These are phyloP conservation scores for Anastrepha obliqua DNA, from an alignment of 1,140 invertebrate genomes.

Conservation along the genomic window DNA sequence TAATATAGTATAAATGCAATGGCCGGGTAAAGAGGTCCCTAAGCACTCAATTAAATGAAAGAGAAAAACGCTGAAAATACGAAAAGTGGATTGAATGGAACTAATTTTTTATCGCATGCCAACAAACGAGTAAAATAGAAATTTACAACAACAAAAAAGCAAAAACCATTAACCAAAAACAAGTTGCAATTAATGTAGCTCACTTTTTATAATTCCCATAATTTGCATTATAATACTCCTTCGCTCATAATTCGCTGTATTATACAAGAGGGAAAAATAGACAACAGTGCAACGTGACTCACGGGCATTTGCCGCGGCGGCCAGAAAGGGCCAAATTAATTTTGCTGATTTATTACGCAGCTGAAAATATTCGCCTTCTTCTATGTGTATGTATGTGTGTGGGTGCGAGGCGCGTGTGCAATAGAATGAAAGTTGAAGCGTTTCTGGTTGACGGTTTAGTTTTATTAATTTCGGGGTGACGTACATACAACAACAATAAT, in stretches of 20 bases:
- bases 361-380: not conserved
- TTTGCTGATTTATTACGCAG: not conserved
- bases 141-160: not conserved
- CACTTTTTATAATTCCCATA: constrained; percentile 24
- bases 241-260: not conserved
- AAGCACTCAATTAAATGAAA: constrained; percentile 36
- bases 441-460: not conserved
- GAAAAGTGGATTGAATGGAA: constrained; percentile 6
- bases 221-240: not conserved
- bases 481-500: not conserved
- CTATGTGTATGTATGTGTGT: too few relatives aligned
- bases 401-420: not conserved
- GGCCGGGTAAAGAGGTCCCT: not conserved
- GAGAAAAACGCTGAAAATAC: constrained; percentile 2
- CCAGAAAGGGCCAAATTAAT: not conserved
- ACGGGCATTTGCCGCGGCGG: not conserved
- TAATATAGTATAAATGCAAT: constrained; percentile 7
- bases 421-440: not conserved
- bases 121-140: not conserved
- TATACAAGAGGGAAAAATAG: not conserved
- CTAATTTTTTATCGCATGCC: not conserved
- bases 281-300: not conserved
- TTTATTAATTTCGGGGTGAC: not conserved
- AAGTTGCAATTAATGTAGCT: constrained; percentile 35
- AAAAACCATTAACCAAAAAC: too few relatives aligned